phyloP scores from a whole-genome alignment of 1,140 invertebrate species.

The Achatina immaculata region DNA sequence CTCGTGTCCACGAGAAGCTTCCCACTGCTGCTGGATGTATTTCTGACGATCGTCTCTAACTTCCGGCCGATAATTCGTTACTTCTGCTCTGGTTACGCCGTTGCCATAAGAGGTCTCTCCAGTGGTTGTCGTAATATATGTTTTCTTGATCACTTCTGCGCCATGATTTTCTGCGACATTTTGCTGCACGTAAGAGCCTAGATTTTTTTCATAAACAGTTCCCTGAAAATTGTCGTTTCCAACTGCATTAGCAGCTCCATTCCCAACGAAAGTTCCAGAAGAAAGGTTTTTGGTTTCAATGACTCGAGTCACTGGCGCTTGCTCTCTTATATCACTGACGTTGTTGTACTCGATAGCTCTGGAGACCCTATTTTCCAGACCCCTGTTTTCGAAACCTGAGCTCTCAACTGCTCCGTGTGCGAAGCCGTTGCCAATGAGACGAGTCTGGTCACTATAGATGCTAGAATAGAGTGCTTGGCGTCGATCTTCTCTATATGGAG shows the following conservation, averaged over 20 bases:
- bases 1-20: neutral
- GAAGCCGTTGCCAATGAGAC: neutral
- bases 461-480: slow-evolving; percentile 21
- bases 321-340: neutral
- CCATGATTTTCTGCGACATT: neutral
- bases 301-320: neutral
- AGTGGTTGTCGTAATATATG: neutral
- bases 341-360: slow-evolving; percentile 6
- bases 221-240: neutral
- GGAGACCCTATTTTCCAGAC: neutral
- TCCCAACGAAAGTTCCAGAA: neutral
- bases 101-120: neutral
- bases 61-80: neutral
- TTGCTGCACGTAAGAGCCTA: neutral
- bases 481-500: slow-evolving; percentile 34
- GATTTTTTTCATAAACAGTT: neutral
- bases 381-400: neutral
- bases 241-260: neutral
- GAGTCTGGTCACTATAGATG: neutral
- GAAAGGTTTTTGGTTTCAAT: slow-evolving; percentile 1
- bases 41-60: neutral
- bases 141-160: neutral
- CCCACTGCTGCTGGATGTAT: neutral
- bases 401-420: neutral
- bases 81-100: neutral